phyloP scores from a whole-genome alignment of 1,140 invertebrate species.

The Archegozetes longisetosus region DNA sequence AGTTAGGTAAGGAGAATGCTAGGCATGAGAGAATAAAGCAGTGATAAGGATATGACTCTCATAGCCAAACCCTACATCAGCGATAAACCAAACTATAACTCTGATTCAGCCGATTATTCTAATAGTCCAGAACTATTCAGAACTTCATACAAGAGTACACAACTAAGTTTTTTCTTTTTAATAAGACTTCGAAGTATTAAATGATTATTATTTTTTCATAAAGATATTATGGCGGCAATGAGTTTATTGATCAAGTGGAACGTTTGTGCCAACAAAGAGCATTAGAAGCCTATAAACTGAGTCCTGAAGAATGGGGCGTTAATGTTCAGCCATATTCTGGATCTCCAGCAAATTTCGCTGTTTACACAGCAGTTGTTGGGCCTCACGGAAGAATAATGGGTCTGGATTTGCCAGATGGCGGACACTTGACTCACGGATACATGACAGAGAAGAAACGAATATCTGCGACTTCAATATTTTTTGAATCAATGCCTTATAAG shows the following conservation, averaged over 20 bases:
- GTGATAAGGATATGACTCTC: too few relatives aligned
- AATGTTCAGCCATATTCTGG: conserved; percentile 97
- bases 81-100: too few relatives aligned
- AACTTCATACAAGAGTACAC: too few relatives aligned
- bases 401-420: conserved; percentile 86
- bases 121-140: too few relatives aligned
- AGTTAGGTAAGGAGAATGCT: too few relatives aligned
- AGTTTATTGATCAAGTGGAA: conserved; percentile 90
- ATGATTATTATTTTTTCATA: too few relatives aligned
- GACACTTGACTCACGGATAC: conserved; percentile 89
- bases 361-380: conserved; percentile 65
- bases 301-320: conserved; percentile 78
- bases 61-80: too few relatives aligned
- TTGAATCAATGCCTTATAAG: conserved; percentile 97
- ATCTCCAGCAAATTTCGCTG: conserved; percentile 93
- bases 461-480: conserved; percentile 92
- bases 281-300: conserved; percentile 64
- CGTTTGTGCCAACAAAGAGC: conserved; percentile 67
- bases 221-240: conserved; percentile 88
- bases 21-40: too few relatives aligned
- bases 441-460: conserved; percentile 80
- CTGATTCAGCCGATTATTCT: too few relatives aligned
- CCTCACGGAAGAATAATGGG: conserved; percentile 95
- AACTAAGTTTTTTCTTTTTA: too few relatives aligned
- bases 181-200: too few relatives aligned